phyloP scores from a whole-genome alignment of 2,797 vertebrate species.

The Sebastes aleutianus region DNA sequence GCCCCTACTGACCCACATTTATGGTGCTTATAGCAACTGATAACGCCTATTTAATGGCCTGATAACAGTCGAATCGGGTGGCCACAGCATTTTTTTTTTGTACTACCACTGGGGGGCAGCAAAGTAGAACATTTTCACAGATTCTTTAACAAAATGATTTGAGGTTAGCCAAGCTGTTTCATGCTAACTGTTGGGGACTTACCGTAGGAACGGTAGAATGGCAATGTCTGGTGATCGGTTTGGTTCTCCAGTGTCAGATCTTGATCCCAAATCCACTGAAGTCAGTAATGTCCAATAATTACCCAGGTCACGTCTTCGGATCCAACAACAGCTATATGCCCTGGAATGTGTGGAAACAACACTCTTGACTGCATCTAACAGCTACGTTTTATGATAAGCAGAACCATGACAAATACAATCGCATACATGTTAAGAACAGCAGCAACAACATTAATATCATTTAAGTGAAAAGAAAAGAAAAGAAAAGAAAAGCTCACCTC shows the following conservation, averaged over 20 bases:
- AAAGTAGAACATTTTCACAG: neutral
- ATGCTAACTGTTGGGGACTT: neutral
- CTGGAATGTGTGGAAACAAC: constrained; percentile 29
- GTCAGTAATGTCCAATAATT: neutral
- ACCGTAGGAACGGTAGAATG: constrained; percentile 64
- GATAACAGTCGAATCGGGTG: too few relatives aligned
- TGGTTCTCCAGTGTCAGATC: constrained; percentile 67
- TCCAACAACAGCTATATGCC: constrained; percentile 58
- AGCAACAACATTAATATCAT: neutral
- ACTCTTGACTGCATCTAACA: neutral
- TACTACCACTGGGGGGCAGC: neutral
- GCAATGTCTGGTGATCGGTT: constrained; percentile 62
- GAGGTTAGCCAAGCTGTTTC: neutral
- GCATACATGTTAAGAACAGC: neutral
- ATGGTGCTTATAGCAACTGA: too few relatives aligned
- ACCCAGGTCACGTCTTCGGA: rapidly evolving
- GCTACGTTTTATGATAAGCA: neutral
- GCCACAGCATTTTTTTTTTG: too few relatives aligned
- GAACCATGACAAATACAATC: neutral
- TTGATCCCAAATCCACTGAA: constrained; percentile 62
- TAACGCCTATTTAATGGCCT: too few relatives aligned
- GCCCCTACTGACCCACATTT: too few relatives aligned
- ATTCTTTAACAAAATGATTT: neutral
- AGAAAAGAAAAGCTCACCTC: constrained; percentile 15
- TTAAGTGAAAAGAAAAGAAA: neutral